These are phyloP conservation scores for Rhyzopertha dominica DNA, from an alignment of 1,140 invertebrate genomes.

Conservation along the genomic window DNA sequence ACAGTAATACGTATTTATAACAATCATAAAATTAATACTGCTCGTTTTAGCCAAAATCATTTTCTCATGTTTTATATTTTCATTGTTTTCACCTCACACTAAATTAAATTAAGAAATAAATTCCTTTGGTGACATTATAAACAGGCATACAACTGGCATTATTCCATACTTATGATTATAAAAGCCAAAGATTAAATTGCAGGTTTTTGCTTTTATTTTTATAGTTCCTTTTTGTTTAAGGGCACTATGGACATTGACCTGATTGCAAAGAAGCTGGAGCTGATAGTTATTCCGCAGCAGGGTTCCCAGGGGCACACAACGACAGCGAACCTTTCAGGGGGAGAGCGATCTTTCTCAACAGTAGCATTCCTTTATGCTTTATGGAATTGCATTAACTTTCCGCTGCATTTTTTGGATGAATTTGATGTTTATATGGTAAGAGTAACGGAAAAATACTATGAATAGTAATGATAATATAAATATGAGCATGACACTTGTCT, in stretches of 20 bases:
- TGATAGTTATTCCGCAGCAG: constrained; percentile 55
- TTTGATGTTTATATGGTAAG: constrained; percentile 96
- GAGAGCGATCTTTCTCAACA: constrained; percentile 92
- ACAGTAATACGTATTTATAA: too few species aligned
- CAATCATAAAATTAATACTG: too few species aligned
- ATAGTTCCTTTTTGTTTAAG: too few species aligned
- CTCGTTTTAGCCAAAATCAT: too few species aligned
- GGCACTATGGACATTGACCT: constrained; percentile 61
- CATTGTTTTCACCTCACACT: too few species aligned
- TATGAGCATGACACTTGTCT: too few species aligned
- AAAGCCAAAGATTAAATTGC: constrained; percentile 1
- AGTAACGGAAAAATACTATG: constrained; percentile 12
- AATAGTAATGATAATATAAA: too few species aligned
- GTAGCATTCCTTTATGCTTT: constrained; percentile 90
- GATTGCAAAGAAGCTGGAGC: constrained; percentile 50
- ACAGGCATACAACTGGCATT: too few species aligned
- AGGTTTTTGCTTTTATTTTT: background rate
- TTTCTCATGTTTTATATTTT: too few species aligned
- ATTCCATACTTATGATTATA: too few species aligned
- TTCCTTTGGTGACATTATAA: too few species aligned
- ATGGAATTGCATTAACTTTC: constrained; percentile 86
- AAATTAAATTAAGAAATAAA: too few species aligned
- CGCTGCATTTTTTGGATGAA: constrained; percentile 95
- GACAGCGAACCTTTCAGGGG: constrained; percentile 78
- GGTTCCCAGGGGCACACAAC: constrained; percentile 44